Evolutionary conservation across 2,113 vertebrate genomes (phyloP), one percentile per base, ranked within the genome.

Genomic region (Suncus etruscus): DNA sequence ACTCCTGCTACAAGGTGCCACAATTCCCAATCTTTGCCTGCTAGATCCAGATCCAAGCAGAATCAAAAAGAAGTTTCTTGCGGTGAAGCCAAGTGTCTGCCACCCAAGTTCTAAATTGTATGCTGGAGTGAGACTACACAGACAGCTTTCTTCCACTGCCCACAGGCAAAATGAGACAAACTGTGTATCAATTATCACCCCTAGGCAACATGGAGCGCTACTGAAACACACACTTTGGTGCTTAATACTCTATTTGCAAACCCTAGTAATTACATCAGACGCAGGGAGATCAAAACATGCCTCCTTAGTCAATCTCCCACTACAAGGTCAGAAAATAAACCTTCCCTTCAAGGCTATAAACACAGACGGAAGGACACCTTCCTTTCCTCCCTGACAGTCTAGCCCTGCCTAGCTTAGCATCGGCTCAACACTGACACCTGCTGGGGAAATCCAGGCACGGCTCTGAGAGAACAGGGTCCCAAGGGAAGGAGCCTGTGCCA

Each of bases 391-490:
- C 48, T 27, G 72, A 8, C 85, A 73, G 0, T 14, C 74, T 73
- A 76, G 25, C 54, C 27, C 31, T 69, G 69, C 39, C 39, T 16
- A 5, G 85, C 70, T 39, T 39, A 90, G 86, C 48, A 90, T 29
- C 51, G 92, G 87, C 92, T 61, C 95, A 91, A 95, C 83, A 96
- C 88, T 76, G 95, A 94, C 95, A 96, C 72, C 94, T 95, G 89
- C 95, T 96, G 96, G 96, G 89, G 66, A 94, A 89, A 78, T 2
- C 50, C 29, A 83, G 51, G 51, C 27, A 81, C 25, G 2, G 22
- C 31, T 81, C 8, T 27, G 32, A 47, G n/a, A 81, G 24, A n/a
- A 25, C 15, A 22, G 1, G 2, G 14, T 27, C 25, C 69, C 69
- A 29, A 11, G 63, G 75, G 77, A 32, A 74, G 58, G 74, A 90